A percentile compares a stretch with the other conserved stretches of the same genome.
phyloP scores from a whole-genome alignment of 2,113 vertebrate genomes.

The Prochilodus magdalenae region DNA sequence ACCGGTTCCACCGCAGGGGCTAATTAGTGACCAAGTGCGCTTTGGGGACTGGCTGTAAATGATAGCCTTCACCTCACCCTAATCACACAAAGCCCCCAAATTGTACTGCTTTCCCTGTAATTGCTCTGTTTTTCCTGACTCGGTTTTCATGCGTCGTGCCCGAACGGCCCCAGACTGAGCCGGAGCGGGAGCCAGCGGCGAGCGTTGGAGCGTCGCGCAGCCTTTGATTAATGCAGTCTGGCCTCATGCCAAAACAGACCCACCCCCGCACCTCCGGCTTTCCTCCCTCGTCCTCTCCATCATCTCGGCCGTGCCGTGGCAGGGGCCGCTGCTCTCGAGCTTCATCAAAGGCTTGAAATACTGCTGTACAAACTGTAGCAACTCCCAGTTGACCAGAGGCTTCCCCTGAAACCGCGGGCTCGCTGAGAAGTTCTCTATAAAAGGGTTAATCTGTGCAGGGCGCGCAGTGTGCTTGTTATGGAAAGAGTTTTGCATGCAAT shows the following conservation, averaged over 20 bases:
- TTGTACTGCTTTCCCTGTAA: slow-evolving; percentile 67
- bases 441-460: background rate
- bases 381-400: background rate
- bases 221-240: slow-evolving; percentile 33
- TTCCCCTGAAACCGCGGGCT: background rate
- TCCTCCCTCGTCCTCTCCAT: slow-evolving; percentile 13
- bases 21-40: slow-evolving; percentile 54
- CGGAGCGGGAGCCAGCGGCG: background rate
- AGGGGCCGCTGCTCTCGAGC: background rate
- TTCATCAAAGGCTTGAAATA: background rate
- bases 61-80: slow-evolving; percentile 58
- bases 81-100: slow-evolving; percentile 46
- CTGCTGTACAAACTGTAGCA: background rate
- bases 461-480: background rate
- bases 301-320: background rate
- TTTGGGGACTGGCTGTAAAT: slow-evolving; percentile 58
- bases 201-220: slow-evolving; percentile 1
- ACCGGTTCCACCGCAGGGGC: slow-evolving; percentile 58
- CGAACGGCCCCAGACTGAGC: background rate
- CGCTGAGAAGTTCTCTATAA: background rate
- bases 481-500: background rate
- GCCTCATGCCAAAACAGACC: slow-evolving; percentile 23
- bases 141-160: slow-evolving; percentile 56
- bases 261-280: slow-evolving; percentile 28
- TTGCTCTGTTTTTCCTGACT: slow-evolving; percentile 63